phyloP scores from a whole-genome alignment of 2,888 invertebrate genomes.

The Iselma pallidipennis region DNA sequence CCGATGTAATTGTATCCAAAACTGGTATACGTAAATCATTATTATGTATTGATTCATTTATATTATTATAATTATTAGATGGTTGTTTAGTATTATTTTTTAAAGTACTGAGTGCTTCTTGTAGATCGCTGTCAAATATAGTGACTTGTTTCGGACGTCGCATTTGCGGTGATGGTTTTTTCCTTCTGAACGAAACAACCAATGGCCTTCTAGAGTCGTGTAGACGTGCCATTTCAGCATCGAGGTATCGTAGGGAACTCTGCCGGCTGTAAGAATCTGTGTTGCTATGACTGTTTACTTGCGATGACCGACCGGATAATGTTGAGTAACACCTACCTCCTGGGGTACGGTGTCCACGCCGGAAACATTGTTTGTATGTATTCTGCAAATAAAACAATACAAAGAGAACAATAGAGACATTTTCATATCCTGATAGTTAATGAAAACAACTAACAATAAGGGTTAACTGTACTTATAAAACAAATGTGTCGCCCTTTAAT shows the following conservation, averaged over 20 bases:
- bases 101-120: slow-evolving; percentile 39
- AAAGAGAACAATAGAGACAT: too few species aligned
- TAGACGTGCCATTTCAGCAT: slow-evolving; percentile 51
- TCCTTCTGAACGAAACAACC: slow-evolving; percentile 53
- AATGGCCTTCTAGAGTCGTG: slow-evolving; percentile 51
- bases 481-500: too few species aligned
- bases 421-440: too few species aligned
- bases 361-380: slow-evolving; percentile 47
- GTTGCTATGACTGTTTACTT: slow-evolving; percentile 49
- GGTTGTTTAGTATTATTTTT: slow-evolving; percentile 17
- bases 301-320: slow-evolving; percentile 50
- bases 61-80: not conserved
- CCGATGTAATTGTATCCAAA: slow-evolving; percentile 17
- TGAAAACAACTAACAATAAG: too few species aligned
- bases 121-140: slow-evolving; percentile 31
- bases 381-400: slow-evolving; percentile 40
- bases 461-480: too few species aligned
- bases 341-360: slow-evolving; percentile 37
- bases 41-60: not conserved
- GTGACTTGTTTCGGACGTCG: slow-evolving; percentile 24
- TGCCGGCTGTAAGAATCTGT: slow-evolving; percentile 52
- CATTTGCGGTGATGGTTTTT: slow-evolving; percentile 34
- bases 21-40: not conserved
- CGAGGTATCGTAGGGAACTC: slow-evolving; percentile 51
- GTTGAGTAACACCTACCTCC: slow-evolving; percentile 51